These are phyloP conservation scores for Struthio camelus DNA, from an alignment of 2,113 vertebrate genomes.

Conservation along the genomic window DNA sequence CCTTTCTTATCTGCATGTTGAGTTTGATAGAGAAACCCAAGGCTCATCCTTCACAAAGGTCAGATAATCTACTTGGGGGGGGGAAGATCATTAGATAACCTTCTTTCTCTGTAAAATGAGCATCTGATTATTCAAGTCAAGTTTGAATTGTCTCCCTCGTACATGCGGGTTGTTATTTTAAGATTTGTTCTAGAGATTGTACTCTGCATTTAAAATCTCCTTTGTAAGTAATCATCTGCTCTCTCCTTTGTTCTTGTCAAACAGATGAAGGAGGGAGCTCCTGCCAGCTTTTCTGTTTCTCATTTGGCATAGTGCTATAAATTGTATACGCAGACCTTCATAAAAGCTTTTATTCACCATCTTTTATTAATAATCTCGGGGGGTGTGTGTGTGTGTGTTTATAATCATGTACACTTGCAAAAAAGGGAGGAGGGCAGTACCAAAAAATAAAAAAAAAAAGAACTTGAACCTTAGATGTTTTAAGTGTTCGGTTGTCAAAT, in stretches of 20 bases:
- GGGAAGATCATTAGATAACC: not conserved
- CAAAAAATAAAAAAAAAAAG: not conserved
- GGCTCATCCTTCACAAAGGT: slow-evolving; percentile 2
- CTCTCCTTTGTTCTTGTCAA: slow-evolving; percentile 39
- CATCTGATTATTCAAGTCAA: not conserved
- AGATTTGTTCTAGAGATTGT: slow-evolving; percentile 49
- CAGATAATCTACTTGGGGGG: not conserved
- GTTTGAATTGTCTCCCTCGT: slow-evolving; percentile 20
- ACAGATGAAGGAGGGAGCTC: slow-evolving; percentile 34
- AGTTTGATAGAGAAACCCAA: slow-evolving; percentile 2
- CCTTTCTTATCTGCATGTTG: not conserved
- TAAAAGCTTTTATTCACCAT: slow-evolving; percentile 34
- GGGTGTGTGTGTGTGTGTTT: slow-evolving; percentile 12
- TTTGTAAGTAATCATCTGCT: slow-evolving; percentile 40
- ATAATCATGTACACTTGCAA: slow-evolving; percentile 44
- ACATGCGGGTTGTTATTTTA: slow-evolving; percentile 32
- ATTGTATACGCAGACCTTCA: slow-evolving; percentile 11
- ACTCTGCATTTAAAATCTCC: slow-evolving; percentile 56
- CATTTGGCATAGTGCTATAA: slow-evolving; percentile 34
- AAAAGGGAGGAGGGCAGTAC: not conserved
- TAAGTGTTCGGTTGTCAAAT: not conserved
- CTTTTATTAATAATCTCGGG: slow-evolving; percentile 36
- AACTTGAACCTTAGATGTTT: not conserved
- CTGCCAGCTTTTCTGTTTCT: slow-evolving; percentile 27
- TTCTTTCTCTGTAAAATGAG: slow-evolving; percentile 23